Conservation (phyloP, 2,888 invertebrate genomes). For the Drosophila macrothrix region DNA sequence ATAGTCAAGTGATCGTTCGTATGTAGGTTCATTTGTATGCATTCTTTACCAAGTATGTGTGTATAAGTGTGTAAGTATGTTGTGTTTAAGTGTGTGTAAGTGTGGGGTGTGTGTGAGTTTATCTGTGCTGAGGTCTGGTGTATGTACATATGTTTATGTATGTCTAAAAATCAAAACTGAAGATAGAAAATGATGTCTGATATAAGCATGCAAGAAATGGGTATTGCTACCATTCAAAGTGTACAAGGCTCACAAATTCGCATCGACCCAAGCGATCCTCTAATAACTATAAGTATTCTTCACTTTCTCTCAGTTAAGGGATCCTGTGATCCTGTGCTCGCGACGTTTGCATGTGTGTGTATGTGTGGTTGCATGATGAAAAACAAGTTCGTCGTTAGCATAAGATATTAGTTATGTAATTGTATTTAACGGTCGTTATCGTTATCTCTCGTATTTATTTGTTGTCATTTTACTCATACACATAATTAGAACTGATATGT, state of each 20-base stretch:
- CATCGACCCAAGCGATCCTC: conserved; percentile 24
- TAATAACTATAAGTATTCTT: background rate
- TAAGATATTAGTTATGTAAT: conserved; percentile 48
- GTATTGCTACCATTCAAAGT: conserved; percentile 63
- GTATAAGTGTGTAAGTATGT: conserved; percentile 26
- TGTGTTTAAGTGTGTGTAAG: conserved; percentile 9
- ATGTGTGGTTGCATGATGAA: conserved; percentile 44
- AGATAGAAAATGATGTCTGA: conserved; percentile 46
- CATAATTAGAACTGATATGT: conserved; percentile 81
- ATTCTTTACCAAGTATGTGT: conserved; percentile 53
- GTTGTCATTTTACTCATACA: conserved; percentile 56
- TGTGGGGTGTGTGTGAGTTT: conserved; percentile 11
- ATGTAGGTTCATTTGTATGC: conserved; percentile 65
- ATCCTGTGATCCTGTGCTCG: conserved; percentile 6
- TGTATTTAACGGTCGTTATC: conserved; percentile 51
- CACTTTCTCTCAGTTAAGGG: background rate
- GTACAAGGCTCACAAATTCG: conserved; percentile 64
- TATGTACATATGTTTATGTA: conserved; percentile 61
- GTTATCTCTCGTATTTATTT: conserved; percentile 52
- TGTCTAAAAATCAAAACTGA: conserved; percentile 48
- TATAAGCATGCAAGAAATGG: conserved; percentile 39
- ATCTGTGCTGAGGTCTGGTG: conserved; percentile 36
- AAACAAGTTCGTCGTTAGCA: conserved; percentile 54
- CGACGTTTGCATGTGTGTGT: conserved; percentile 35
- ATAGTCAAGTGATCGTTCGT: conserved; percentile 80